phyloP scores from a whole-genome alignment of 2,113 vertebrate genomes.

The Megaceryle torquata region DNA sequence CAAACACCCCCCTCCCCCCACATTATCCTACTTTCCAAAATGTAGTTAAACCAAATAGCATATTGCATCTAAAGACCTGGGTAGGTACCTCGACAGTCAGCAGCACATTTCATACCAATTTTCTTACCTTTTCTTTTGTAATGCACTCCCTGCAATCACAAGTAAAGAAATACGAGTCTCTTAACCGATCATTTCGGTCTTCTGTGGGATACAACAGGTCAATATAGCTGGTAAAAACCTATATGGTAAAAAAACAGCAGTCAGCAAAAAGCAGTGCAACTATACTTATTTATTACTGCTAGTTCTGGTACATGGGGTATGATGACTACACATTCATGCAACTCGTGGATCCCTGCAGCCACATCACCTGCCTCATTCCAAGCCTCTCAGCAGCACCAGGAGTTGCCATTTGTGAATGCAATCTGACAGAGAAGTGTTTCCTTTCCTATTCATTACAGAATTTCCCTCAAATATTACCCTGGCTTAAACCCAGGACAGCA shows the following conservation, averaged over 20 bases:
- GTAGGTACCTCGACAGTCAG: not conserved
- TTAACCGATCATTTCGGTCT: conserved; percentile 86
- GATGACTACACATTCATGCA: not conserved
- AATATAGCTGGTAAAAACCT: conserved; percentile 97
- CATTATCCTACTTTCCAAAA: not conserved
- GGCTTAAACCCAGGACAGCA: conserved; percentile 25
- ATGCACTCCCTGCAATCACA: conserved; percentile 90
- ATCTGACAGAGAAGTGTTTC: not conserved
- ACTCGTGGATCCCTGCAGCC: not conserved
- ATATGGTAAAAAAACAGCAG: not conserved
- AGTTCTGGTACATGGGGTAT: not conserved
- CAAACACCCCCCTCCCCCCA: not conserved
- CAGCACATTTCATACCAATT: not conserved
- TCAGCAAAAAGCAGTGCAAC: not conserved
- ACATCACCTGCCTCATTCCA: not conserved
- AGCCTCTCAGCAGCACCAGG: not conserved
- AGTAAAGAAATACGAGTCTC: conserved; percentile 90
- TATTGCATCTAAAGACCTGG: not conserved
- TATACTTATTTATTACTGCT: not conserved
- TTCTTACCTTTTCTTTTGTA: conserved; percentile 82
- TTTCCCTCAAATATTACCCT: conserved; percentile 26
- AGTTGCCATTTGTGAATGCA: not conserved
- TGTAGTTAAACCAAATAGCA: not conserved
- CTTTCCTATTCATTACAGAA: not conserved
- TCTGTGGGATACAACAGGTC: conserved; percentile 93